Conservation (phyloP, 2,888 invertebrate species). For the Ectobius pallidus region DNA sequence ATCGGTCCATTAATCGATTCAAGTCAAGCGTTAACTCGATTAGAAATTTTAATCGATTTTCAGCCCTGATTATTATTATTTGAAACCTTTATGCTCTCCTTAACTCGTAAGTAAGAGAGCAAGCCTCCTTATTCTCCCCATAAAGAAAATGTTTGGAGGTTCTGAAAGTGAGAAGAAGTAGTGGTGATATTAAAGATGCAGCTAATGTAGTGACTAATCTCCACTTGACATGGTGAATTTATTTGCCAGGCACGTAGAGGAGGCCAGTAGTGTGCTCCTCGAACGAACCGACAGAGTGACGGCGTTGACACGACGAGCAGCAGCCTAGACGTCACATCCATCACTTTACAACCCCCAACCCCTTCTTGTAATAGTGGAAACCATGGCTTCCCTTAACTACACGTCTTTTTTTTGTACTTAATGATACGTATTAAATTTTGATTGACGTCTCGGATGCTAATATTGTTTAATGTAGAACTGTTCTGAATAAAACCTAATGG, state of each 20-base stretch:
- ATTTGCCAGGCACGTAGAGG: neutral
- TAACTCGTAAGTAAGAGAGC: no score
- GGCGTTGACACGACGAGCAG: constrained; percentile 5
- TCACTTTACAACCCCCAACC: neutral
- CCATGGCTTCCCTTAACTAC: neutral
- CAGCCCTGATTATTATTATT: no score
- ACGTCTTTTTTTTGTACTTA: neutral
- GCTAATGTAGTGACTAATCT: constrained; percentile 1
- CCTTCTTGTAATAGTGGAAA: neutral
- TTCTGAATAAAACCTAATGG: neutral
- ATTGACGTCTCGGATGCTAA: neutral
- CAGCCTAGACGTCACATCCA: constrained; percentile 17
- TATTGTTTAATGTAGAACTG: neutral
- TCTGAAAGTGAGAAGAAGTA: no score
- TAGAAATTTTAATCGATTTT: no score
- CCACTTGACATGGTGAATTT: neutral
- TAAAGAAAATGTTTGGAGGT: no score
- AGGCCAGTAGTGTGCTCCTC: neutral
- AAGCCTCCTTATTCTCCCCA: no score
- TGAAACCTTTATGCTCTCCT: no score
- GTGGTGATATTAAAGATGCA: constrained; percentile 5
- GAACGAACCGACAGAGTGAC: neutral
- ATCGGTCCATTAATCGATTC: no score
- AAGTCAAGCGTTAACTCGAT: no score
- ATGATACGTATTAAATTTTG: neutral